Conservation (phyloP, 2,888 invertebrate genomes). For the Nephrocerus scutellatus region DNA sequence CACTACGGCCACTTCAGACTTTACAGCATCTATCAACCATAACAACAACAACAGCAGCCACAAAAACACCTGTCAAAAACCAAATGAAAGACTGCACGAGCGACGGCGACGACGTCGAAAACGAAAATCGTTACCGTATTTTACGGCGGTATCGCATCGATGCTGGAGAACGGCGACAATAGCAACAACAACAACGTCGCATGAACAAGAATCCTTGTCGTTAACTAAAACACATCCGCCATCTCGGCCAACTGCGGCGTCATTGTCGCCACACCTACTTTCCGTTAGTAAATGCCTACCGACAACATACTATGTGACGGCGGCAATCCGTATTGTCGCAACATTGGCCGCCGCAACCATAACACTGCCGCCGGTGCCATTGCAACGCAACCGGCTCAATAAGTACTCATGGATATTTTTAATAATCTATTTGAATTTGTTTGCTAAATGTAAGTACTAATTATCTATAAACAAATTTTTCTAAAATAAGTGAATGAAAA, state of each 20-base stretch:
- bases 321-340: slow-evolving; percentile 21
- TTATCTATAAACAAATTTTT: not conserved
- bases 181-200: slow-evolving; percentile 18
- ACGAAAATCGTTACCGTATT: slow-evolving; percentile 29
- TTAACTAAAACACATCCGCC: too few relatives aligned
- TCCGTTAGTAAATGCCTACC: slow-evolving; percentile 18
- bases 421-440: slow-evolving; percentile 48
- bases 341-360: slow-evolving; percentile 16
- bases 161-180: slow-evolving; percentile 8
- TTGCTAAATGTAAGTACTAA: slow-evolving; percentile 46
- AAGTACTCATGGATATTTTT: slow-evolving; percentile 49
- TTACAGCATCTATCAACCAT: slow-evolving; percentile 9
- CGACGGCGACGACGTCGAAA: slow-evolving; percentile 39
- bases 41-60: slow-evolving; percentile 16
- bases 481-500: not conserved
- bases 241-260: too few relatives aligned
- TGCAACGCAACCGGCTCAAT: slow-evolving; percentile 39
- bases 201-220: too few relatives aligned
- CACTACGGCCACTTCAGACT: slow-evolving; percentile 7
- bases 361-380: slow-evolving; percentile 22
- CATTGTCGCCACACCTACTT: slow-evolving; percentile 9
- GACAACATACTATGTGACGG: slow-evolving; percentile 16
- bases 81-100: slow-evolving; percentile 41
- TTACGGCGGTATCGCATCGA: too few relatives aligned
- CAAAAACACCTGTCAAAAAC: slow-evolving; percentile 23